Evolutionary conservation across 2,888 invertebrate species (phyloP).

Genomic region (Agrochola macilenta): DNA sequence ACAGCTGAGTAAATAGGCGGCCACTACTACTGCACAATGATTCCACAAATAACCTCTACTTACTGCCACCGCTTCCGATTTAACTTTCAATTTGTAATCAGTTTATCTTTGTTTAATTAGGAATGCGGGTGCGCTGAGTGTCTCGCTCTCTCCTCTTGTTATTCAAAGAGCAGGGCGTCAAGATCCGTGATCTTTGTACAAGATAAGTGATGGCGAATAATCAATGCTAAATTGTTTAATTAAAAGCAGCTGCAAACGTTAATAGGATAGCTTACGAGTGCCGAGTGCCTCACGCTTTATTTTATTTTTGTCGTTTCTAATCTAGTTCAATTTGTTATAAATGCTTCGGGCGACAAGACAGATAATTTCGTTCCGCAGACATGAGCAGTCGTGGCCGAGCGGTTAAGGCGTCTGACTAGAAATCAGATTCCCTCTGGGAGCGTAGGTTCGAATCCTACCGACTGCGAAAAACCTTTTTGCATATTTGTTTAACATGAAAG

Average conservation of each 20-base stretch:
- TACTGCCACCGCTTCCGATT: constrained; percentile 55
- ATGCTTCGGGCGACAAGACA: constrained; percentile 18
- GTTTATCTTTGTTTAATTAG: constrained; percentile 61
- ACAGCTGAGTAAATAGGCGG: constrained; percentile 80
- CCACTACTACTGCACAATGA: constrained; percentile 60
- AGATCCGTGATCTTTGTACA: constrained; percentile 59
- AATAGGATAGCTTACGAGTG: constrained; percentile 29
- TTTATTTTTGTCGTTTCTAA: constrained; percentile 30
- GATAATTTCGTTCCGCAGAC: neutral
- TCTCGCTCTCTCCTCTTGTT: constrained; percentile 60
- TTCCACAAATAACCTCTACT: constrained; percentile 68
- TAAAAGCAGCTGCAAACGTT: constrained; percentile 59
- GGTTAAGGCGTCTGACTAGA: constrained; percentile 97
- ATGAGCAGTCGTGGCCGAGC: constrained; percentile 95
- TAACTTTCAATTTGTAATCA: constrained; percentile 66
- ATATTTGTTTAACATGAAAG: neutral
- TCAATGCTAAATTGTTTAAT: constrained; percentile 57
- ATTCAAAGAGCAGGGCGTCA: constrained; percentile 53
- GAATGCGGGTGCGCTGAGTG: constrained; percentile 47
- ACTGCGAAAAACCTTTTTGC: constrained; percentile 90
- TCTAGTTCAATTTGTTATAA: constrained; percentile 40
- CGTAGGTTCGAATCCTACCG: constrained; percentile 97
- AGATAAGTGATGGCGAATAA: constrained; percentile 62
- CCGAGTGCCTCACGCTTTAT: constrained; percentile 5
- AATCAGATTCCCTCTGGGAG: constrained; percentile 97